Evolutionary conservation across 2,797 vertebrate species (phyloP), one percentile per base, ranked within the genome.

Genomic region (Hyperoplus immaculatus): DNA sequence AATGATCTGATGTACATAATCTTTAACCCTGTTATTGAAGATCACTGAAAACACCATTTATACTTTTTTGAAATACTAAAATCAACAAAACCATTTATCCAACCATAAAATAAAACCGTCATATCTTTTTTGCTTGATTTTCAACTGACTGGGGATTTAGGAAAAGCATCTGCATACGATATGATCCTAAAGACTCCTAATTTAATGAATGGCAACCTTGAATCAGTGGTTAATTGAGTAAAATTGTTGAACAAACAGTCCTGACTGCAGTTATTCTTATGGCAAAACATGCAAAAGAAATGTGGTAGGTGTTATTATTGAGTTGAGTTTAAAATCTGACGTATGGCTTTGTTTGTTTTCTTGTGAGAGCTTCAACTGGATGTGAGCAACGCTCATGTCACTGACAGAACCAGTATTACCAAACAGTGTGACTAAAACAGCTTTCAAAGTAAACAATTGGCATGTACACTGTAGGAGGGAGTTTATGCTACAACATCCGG

Each of bases 371-470:
- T 77, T 58, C 38, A 62, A 65, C 65, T 65, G 18, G 16, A 56
- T 0, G 9, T 36, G 50, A 72, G 21, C 13, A 15, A 29, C 18
- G 9, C 39, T 45, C 8, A 12, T 8, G 39, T 58, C 45, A 38
- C 58, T 45, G 18, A 71, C 56, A 55, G 51, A 79, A 73, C 51
- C 72, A 76, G 47, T 53, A 29, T 39, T 47, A 66, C 14, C n/a
- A 77, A 47, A 67, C 11, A 29, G 41, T 38, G 29, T 5, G 8
- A 29, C 16, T 7, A 42, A 65, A 67, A 7, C 29, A 55, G 36
- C 41, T 55, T 18, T 63, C 10, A 57, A 81, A 77, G 67, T 68
- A 70, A 84, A 83, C 50, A 75, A 85, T 75, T 86, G 78, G 70
- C 84, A 79, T 61, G 45, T 39, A 72, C 53, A 81, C 29, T 14